These are phyloP conservation scores for Anhinga rufa DNA, from an alignment of 2,113 vertebrate species.

Conservation along the genomic window DNA sequence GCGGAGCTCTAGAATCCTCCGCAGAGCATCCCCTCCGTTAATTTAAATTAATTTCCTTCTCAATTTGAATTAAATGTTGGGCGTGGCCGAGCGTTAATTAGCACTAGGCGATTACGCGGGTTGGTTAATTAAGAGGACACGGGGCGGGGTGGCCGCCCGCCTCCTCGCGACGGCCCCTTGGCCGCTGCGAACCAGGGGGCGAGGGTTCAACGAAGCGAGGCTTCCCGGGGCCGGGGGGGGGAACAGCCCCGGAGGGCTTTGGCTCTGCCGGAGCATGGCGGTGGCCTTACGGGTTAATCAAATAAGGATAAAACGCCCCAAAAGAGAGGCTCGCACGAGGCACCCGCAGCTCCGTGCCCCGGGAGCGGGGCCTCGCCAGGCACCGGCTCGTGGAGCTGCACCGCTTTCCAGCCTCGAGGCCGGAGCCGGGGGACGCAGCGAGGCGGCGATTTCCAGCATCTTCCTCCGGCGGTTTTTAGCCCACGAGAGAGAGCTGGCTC, in stretches of 20 bases:
- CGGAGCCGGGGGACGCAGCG: not conserved
- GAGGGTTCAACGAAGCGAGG: not conserved
- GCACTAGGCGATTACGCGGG: not conserved
- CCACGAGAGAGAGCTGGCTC: not conserved
- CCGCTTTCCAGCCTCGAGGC: not conserved
- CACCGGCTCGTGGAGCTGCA: not conserved
- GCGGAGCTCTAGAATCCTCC: not conserved
- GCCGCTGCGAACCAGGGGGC: not conserved
- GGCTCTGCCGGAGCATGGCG: fast-evolving
- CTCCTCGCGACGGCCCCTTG: not conserved
- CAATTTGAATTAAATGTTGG: not conserved
- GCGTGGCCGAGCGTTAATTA: not conserved
- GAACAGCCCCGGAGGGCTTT: not conserved
- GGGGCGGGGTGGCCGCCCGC: not conserved
- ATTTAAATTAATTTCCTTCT: not conserved
- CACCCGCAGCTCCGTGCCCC: too few relatives aligned
- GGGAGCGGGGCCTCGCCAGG: not conserved
- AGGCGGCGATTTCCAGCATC: not conserved
- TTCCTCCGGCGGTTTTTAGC: not conserved
- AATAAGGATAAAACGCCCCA: not conserved
- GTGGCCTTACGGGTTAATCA: too few relatives aligned
- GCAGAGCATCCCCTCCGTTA: not conserved
- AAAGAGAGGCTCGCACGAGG: too few relatives aligned
- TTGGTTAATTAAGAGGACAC: not conserved
- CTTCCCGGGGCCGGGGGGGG: not conserved